phyloP scores from a whole-genome alignment of 2,888 invertebrate genomes.

The Calameuta pallipes region DNA sequence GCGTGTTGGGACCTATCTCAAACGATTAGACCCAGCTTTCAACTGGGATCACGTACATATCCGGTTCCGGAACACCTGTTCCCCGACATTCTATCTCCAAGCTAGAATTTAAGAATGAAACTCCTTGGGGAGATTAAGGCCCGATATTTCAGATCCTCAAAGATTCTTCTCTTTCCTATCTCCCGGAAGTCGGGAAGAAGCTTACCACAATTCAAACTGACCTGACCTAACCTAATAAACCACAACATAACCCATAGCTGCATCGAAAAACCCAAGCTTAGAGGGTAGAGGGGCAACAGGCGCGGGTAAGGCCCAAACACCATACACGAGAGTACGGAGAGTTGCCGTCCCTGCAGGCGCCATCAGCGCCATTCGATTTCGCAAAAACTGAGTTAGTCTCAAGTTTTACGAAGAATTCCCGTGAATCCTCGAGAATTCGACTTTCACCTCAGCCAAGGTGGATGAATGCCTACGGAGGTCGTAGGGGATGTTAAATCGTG shows the following conservation, averaged over 20 bases:
- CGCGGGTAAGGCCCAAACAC: background rate
- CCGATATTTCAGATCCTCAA: background rate
- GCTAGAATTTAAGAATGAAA: background rate
- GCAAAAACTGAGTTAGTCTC: slow-evolving; percentile 39
- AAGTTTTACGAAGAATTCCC: slow-evolving; percentile 33
- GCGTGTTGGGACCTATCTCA: background rate
- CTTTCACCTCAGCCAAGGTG: slow-evolving; percentile 22
- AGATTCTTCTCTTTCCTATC: background rate
- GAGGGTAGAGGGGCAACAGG: background rate
- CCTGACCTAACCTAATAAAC: background rate
- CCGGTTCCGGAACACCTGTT: background rate
- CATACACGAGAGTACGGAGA: background rate
- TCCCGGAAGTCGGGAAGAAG: background rate
- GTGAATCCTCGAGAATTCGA: background rate
- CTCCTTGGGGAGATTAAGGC: background rate
- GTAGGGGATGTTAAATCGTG: slow-evolving; percentile 57
- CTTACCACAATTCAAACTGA: background rate
- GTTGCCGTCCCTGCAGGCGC: background rate
- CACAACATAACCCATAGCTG: background rate
- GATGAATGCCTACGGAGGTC: slow-evolving; percentile 44
- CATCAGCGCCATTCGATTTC: background rate
- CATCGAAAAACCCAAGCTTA: background rate
- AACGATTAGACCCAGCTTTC: background rate
- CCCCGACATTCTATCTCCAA: background rate
- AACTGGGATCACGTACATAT: background rate